Base-by-base conservation (phyloP, 1,140 invertebrate species). In the Zaprionus tsacasi region DNA sequence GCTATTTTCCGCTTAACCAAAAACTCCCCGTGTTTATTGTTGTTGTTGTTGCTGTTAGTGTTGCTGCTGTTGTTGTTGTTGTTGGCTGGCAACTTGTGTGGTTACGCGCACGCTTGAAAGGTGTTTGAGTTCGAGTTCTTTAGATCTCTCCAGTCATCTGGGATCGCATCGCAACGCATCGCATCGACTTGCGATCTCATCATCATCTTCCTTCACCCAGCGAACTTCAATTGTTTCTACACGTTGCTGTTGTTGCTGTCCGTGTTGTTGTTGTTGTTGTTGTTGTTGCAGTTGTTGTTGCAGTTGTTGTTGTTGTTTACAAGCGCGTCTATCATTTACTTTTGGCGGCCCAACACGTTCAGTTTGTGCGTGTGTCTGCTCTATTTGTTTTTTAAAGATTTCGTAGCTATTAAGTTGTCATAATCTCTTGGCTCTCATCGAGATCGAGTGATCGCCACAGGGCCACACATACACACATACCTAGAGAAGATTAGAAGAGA, bases 51-150 rank as follows among this genome's bases (percentile, higher is more conserved):
- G 27, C 43, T 75, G 48, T 60, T 27, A 17, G 17, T 66, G 43
- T 48, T 68, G 30, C 59, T 61, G 36, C 11, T 72, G 55, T 43
- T 69, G 71, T 33, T 68, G 70, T 30, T 75, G 60, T 58, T 70
- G 54, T 43, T 59, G 56, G 73, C 30, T 65, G 73, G 66, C 69
- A 76, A 76, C 74, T 76, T 76, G 74, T 76, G 74, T 76, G 74
- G 74, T 76, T 76, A 76, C 74, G 74, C 72, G 72, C 73, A 75
- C 78, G 78, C 78, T 80, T 88, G 83, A 88, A 88, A 88, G 80
- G 83, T 88, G 83, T 88, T 88, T 88, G 83, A 88, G 83, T 89
- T 86, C 88, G 81, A 88, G 83, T 89, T 88, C 83, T 88, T 88
- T 88, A 89, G 83, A 88, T 88, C 83, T 88, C 83, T 88, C 77